A percentile compares a stretch with the other conserved stretches of the same genome.
Evolutionary conservation across 2,888 invertebrate species (phyloP).

Genomic region (Platycheirus albimanus): DNA sequence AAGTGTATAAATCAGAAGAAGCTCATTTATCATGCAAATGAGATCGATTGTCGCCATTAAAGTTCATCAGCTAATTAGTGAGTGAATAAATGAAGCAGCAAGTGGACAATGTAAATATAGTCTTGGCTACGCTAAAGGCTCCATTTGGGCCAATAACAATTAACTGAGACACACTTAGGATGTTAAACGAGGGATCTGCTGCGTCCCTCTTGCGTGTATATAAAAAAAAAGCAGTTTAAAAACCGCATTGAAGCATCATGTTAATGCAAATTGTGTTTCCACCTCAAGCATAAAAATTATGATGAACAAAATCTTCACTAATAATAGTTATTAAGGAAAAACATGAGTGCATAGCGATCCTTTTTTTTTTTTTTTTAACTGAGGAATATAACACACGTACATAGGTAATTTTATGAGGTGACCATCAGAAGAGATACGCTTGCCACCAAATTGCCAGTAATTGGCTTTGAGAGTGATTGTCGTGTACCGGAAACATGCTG

Average conservation of each 20-base stretch:
- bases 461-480: slow-evolving; percentile 24
- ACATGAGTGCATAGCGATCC: slow-evolving; percentile 64
- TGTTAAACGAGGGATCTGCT: slow-evolving; percentile 9
- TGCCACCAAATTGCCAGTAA: slow-evolving; percentile 60
- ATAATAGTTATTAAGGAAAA: slow-evolving; percentile 60
- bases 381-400: slow-evolving; percentile 19
- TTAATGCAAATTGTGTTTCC: slow-evolving; percentile 36
- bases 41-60: slow-evolving; percentile 74
- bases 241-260: too few species aligned
- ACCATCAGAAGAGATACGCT: slow-evolving; percentile 69
- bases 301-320: slow-evolving; percentile 34
- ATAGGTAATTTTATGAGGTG: slow-evolving; percentile 64
- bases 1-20: slow-evolving; percentile 22
- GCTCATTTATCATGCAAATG: slow-evolving; percentile 73
- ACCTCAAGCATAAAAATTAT: slow-evolving; percentile 5
- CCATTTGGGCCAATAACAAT: slow-evolving; percentile 64
- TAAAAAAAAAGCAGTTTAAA: too few species aligned
- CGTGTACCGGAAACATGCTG: slow-evolving; percentile 11
- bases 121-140: slow-evolving; percentile 65
- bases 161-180: slow-evolving; percentile 41
- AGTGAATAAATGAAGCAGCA: slow-evolving; percentile 67
- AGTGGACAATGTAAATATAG: slow-evolving; percentile 68
- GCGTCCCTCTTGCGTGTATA: too few species aligned
- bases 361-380: slow-evolving; percentile 17
- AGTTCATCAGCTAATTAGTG: slow-evolving; percentile 74